A percentile compares a stretch with the other conserved stretches of the same genome.
Conservation (phyloP, 2,888 invertebrate species). For the Stramonita haemastoma region DNA sequence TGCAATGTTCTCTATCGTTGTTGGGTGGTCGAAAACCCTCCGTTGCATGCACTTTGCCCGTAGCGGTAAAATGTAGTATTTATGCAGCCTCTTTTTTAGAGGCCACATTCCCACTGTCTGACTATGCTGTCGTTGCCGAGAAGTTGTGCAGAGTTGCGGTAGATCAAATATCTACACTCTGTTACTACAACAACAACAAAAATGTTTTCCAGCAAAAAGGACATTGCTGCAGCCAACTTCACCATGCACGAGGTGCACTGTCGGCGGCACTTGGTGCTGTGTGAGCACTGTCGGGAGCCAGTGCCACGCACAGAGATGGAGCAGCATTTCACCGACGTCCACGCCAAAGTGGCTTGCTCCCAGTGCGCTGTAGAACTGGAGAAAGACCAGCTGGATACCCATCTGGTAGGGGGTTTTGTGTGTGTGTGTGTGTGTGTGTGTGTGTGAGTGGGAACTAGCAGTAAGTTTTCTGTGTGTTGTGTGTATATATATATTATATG, state of each 20-base stretch:
- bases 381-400: constrained; percentile 71
- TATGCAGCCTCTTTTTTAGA: too few species aligned
- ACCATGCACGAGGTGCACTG: constrained; percentile 86
- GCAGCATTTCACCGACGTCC: constrained; percentile 80
- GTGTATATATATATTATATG: neutral
- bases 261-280: constrained; percentile 83
- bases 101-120: too few species aligned
- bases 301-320: constrained; percentile 82
- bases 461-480: neutral
- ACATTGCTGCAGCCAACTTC: constrained; percentile 84
- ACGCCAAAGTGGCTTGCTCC: constrained; percentile 79
- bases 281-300: constrained; percentile 84
- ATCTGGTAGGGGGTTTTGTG: constrained; percentile 70
- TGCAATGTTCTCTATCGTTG: too few species aligned
- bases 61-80: too few species aligned
- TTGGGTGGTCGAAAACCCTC: too few species aligned
- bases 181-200: too few species aligned
- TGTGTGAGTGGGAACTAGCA: too few species aligned
- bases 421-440: neutral
- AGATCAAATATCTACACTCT: too few species aligned
- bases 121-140: too few species aligned
- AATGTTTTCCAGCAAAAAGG: constrained; percentile 82
- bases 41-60: too few species aligned
- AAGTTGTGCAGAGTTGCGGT: neutral
- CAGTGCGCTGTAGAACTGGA: constrained; percentile 76